Conservation (phyloP, 2,113 vertebrate species). For the Pterocles burchelli region DNA sequence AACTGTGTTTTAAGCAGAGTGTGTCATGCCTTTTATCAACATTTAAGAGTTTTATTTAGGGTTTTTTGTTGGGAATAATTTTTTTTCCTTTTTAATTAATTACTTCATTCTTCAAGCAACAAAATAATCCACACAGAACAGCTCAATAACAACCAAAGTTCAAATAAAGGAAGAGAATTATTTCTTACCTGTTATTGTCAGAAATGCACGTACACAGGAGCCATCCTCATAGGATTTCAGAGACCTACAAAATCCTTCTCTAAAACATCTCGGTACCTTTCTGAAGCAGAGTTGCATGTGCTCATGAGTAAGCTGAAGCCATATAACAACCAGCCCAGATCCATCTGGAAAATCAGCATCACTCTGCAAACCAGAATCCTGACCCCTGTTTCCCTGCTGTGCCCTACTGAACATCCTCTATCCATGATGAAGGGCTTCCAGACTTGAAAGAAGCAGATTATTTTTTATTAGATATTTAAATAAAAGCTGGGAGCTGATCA, state of each 20-base stretch:
- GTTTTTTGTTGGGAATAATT: accelerated
- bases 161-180: not conserved
- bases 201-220: not conserved
- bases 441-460: not conserved
- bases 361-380: not conserved
- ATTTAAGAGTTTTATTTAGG: not conserved
- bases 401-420: not conserved
- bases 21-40: not conserved
- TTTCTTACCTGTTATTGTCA: not conserved
- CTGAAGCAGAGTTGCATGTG: not conserved
- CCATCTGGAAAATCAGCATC: not conserved
- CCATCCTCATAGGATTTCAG: not conserved
- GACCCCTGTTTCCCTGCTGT: not conserved
- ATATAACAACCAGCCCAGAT: not conserved
- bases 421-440: not conserved
- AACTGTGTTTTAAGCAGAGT: not conserved
- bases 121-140: not conserved
- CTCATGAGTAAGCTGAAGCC: not conserved
- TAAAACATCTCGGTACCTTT: not conserved
- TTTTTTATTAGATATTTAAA: not conserved
- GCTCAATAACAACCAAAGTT: not conserved
- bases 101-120: not conserved
- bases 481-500: not conserved
- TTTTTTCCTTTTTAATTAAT: not conserved
- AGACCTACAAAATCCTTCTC: not conserved